Percentiles rank a stretch among this genome's conserved stretches.
Conservation (phyloP, 2,888 invertebrate species). For the Lepidocyrtoides sp. region DNA sequence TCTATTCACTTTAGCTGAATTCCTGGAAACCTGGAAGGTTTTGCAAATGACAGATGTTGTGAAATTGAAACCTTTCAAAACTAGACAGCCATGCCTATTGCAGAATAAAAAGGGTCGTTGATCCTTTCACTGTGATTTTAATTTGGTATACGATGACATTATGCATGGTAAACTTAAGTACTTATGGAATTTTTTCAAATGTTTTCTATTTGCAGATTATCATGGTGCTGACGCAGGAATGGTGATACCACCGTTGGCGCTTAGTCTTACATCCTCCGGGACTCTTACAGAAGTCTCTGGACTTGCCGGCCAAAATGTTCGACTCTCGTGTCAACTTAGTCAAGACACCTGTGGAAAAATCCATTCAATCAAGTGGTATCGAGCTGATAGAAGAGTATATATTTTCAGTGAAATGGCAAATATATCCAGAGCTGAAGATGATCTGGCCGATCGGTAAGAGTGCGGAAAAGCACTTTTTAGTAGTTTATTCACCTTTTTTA, state of each 20-base stretch:
- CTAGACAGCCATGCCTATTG: background rate
- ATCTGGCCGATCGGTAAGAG: conserved; percentile 91
- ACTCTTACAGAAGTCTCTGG: conserved; percentile 89
- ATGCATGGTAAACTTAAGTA: background rate
- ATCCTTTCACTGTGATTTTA: conserved; percentile 11
- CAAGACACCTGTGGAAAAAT: conserved; percentile 91
- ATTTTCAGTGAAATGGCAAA: conserved; percentile 91
- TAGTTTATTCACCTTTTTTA: background rate
- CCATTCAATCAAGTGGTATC: conserved; percentile 95
- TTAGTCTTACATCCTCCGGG: conserved; percentile 78
- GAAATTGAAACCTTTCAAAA: background rate
- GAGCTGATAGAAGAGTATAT: conserved; percentile 91
- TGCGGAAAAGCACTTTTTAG: background rate
- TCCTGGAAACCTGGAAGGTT: background rate
- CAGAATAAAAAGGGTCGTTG: background rate
- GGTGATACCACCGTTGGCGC: conserved; percentile 73
- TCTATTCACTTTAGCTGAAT: background rate
- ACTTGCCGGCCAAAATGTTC: conserved; percentile 90
- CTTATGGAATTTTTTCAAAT: background rate
- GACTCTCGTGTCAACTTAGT: conserved; percentile 92
- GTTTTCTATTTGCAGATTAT: conserved; percentile 68
- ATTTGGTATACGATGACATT: background rate
- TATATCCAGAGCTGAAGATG: conserved; percentile 91
- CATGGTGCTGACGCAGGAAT: conserved; percentile 66
- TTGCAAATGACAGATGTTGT: background rate